Conservation (phyloP, 1,140 invertebrate genomes). For the honey bee (Apis mellifera) region DNA sequence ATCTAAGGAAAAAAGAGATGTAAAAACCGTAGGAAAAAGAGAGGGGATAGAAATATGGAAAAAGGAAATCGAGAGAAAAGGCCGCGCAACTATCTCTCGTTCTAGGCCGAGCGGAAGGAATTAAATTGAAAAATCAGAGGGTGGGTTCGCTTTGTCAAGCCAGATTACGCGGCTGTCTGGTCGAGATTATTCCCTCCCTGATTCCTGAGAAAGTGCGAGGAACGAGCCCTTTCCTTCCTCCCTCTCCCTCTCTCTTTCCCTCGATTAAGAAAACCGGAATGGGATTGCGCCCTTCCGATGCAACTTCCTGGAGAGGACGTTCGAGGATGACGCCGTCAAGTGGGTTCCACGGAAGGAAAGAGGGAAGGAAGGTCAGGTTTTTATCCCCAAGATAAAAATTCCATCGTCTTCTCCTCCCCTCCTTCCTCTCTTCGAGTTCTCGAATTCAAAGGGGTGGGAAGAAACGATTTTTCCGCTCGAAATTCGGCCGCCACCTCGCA, state of each 20-base stretch:
- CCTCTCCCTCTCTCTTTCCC: not conserved
- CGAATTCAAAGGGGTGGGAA: not conserved
- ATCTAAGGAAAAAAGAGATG: no score
- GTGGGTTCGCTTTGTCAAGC: conserved; percentile 33
- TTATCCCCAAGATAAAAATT: conserved; percentile 30
- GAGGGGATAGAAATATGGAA: not conserved
- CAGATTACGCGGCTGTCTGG: conserved; percentile 37
- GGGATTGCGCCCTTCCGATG: conserved; percentile 41
- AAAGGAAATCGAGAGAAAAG: not conserved
- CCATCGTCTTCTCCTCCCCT: not conserved
- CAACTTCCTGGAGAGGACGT: conserved; percentile 7
- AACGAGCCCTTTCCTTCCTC: not conserved
- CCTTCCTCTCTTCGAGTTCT: not conserved
- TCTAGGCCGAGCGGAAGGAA: not conserved
- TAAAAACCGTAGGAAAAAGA: no score
- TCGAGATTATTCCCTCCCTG: conserved; percentile 36
- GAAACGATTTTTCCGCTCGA: conserved; percentile 27
- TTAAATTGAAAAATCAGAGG: conserved; percentile 49
- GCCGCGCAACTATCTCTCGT: not conserved
- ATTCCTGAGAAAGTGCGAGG: conserved; percentile 3
- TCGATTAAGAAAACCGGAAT: conserved; percentile 44
- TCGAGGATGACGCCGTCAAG: conserved; percentile 20
- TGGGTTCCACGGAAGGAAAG: not conserved
- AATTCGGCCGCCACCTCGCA: conserved; percentile 33
- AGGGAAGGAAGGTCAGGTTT: conserved; percentile 1